phyloP scores from a whole-genome alignment of 2,113 vertebrate genomes.

The Actinemys pallida region DNA sequence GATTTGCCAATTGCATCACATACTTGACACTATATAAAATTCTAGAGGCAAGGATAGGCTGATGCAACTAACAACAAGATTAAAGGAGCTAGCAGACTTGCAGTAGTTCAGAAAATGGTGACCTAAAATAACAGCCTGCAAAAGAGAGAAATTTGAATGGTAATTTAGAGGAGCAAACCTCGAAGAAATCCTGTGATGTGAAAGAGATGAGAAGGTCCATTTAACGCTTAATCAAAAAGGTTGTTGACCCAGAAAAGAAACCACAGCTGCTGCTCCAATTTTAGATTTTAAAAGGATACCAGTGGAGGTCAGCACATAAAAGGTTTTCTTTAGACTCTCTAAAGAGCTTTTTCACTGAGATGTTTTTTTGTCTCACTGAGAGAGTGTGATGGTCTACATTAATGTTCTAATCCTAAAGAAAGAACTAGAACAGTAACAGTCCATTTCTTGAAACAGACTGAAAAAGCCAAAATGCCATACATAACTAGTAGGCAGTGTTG shows the following conservation, averaged over 20 bases:
- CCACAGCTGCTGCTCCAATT: not conserved
- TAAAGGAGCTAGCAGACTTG: conserved; percentile 55
- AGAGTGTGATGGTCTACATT: not conserved
- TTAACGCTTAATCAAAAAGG: conserved; percentile 50
- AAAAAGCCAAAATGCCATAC: not conserved
- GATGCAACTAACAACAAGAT: conserved; percentile 45
- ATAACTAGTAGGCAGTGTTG: not conserved
- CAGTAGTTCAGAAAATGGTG: conserved; percentile 49
- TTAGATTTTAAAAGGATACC: conserved; percentile 34
- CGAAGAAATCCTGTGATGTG: conserved; percentile 17
- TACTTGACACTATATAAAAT: not conserved
- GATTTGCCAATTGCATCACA: not conserved
- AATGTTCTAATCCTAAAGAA: not conserved
- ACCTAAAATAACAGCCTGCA: conserved; percentile 49
- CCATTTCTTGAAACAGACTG: not conserved
- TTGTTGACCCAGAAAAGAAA: conserved; percentile 38
- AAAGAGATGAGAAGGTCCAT: conserved; percentile 53
- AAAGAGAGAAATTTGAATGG: conserved; percentile 24
- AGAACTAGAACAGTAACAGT: not conserved
- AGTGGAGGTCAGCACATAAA: conserved; percentile 22
- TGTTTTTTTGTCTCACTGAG: not conserved
- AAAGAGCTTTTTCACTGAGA: not conserved
- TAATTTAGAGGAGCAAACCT: conserved; percentile 59
- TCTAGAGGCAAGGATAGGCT: conserved; percentile 22
- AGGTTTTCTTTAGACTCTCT: not conserved